Base-by-base conservation (phyloP, 2,113 vertebrate species). In the Bombycilla garrulus region DNA sequence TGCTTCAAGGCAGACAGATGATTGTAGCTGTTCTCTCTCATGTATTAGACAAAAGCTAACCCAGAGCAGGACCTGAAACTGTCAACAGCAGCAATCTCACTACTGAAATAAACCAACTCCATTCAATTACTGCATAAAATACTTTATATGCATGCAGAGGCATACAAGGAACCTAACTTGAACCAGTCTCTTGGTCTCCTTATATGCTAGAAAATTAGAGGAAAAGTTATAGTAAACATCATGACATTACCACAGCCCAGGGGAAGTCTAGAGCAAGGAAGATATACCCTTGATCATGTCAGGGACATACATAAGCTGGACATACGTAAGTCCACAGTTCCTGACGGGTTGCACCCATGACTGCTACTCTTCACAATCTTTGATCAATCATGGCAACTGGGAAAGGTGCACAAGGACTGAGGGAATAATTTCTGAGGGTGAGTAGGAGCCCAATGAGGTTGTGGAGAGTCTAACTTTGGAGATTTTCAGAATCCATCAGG, bases 241-340 rank as follows among this genome's bases (percentile, higher is more conserved):
- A 56, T 20, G 5, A 58, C 18, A 33, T 48, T 35, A 60, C 38
- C 56, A 48, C 22, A 73, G 26, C 8, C 18, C 45, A 23, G 11
- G 3, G 4, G 6, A 92, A 72, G 26, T 38, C 50, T 11, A 44
- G 3, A 87, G 53, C 29, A 81, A 69, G 31, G 29, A 87, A 50
- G 33, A 69, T 14, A 29, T 5, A 81, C 2, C 12, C 33, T 73
- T 60, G 44, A 64, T 48, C 17, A 31, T 2, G 3, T 50, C 58
- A 73, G 26, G 18, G 5, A 77, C n/a, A 87, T 15, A 31, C 5
- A 33, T 51, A 56, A 47, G 22, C 4, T 17, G 54, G 23, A 71
- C 35, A 47, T 10, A 54, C 0, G 0, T 13, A 60, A 85, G 9
- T 16, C 20, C 15, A 35, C 2, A 3, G 22, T 16, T 36, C 24